Evolutionary conservation across 2,888 invertebrate species (phyloP).

Genomic region (Myathropa florea): DNA sequence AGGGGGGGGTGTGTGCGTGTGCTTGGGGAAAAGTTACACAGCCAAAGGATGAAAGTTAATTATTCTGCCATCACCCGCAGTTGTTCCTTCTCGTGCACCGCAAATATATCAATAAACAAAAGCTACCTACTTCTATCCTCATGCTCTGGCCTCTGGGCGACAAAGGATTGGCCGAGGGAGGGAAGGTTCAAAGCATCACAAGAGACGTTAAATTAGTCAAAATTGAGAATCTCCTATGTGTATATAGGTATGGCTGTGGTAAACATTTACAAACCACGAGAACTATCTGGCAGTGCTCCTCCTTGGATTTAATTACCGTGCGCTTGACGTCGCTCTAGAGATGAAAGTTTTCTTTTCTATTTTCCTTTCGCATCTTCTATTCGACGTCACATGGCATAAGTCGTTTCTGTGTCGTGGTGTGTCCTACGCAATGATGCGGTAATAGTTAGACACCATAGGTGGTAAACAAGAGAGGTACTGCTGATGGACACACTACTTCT

Average conservation of each 20-base stretch:
- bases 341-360: not conserved
- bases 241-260: not conserved
- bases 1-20: conserved; percentile 10
- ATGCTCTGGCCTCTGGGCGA: not conserved
- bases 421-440: not conserved
- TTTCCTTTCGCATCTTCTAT: not conserved
- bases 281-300: not conserved
- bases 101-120: conserved; percentile 62
- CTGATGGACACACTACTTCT: conserved; percentile 18
- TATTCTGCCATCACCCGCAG: conserved; percentile 62
- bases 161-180: not conserved
- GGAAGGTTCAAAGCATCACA: conserved; percentile 27
- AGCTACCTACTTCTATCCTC: not conserved
- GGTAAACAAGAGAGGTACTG: too few species aligned
- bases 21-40: conserved; percentile 47
- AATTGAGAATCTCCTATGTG: conserved; percentile 29
- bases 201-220: conserved; percentile 31
- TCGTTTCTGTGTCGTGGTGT: not conserved
- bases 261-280: not conserved
- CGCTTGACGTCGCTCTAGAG: not conserved
- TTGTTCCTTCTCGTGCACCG: conserved; percentile 43
- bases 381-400: too few species aligned
- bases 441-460: conserved; percentile 26
- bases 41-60: conserved; percentile 65
- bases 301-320: conserved; percentile 26